Evolutionary conservation across 2,888 invertebrate genomes (phyloP).

Genomic region (Falcaria lacertinaria): DNA sequence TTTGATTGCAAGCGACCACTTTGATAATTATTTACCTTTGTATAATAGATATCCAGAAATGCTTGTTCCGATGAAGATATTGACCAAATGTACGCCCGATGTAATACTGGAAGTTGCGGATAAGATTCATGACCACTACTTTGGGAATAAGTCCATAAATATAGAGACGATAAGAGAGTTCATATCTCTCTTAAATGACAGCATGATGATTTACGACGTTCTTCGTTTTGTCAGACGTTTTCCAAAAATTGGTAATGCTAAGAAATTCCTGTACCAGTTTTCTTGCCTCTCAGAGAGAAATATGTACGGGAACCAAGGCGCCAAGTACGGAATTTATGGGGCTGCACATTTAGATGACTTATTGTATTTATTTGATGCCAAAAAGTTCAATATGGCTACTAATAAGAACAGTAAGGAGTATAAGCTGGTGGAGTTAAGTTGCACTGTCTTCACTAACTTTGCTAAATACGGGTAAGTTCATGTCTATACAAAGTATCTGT

Average conservation of each 20-base stretch:
- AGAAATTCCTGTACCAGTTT: conserved; percentile 35
- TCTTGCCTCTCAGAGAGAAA: conserved; percentile 35
- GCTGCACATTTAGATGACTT: conserved; percentile 41
- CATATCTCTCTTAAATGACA: conserved; percentile 16
- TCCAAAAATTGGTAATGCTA: conserved; percentile 11
- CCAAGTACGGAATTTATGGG: conserved; percentile 26
- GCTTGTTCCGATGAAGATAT: conserved; percentile 28
- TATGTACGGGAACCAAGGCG: conserved; percentile 23
- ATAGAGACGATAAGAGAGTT: conserved; percentile 21
- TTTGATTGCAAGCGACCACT: conserved; percentile 15
- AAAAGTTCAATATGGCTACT: conserved; percentile 23
- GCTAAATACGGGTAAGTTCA: conserved; percentile 55
- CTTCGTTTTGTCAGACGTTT: conserved; percentile 22
- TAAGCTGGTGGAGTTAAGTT: conserved; percentile 34
- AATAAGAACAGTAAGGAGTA: conserved; percentile 31
- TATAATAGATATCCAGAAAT: conserved; percentile 30
- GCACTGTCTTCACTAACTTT: conserved; percentile 44
- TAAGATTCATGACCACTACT: conserved; percentile 24
- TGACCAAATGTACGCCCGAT: conserved; percentile 17
- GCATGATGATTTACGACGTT: conserved; percentile 23
- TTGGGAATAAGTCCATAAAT: conserved; percentile 20
- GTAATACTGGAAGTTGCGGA: conserved; percentile 21
- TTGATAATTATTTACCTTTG: conserved; percentile 12
- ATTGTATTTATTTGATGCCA: conserved; percentile 33
- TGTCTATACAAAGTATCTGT: too few species aligned